Conservation (phyloP, 2,888 invertebrate species). For the Lepeophtheirus nordmannii region DNA sequence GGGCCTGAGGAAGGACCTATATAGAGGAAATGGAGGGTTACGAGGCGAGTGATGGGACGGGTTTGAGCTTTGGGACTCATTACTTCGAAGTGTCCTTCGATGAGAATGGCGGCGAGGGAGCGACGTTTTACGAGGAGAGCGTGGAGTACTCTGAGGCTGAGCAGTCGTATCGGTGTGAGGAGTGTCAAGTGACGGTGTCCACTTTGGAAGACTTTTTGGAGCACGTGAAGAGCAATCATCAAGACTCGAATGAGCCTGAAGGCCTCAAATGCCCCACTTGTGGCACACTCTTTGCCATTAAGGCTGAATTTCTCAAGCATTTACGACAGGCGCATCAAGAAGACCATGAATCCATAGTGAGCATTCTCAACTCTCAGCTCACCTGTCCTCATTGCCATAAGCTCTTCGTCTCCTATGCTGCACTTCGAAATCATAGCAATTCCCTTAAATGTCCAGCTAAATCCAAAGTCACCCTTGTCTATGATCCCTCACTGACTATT, state of each 20-base stretch:
- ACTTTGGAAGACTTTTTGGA: neutral
- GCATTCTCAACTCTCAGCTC: neutral
- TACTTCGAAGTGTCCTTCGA: conserved; percentile 1
- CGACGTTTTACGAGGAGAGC: neutral
- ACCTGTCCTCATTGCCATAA: conserved; percentile 11
- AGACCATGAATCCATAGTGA: neutral
- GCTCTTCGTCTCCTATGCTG: neutral
- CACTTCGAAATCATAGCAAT: conserved; percentile 5
- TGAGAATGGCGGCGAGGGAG: neutral
- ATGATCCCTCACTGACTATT: neutral
- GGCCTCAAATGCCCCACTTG: conserved; percentile 2
- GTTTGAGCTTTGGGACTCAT: neutral
- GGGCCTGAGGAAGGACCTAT: no score
- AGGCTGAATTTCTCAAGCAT: conserved; percentile 1
- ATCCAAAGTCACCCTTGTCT: conserved; percentile 4
- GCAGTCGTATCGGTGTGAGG: neutral
- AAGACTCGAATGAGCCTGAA: neutral
- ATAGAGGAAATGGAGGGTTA: neutral
- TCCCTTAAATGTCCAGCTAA: neutral
- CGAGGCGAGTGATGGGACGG: neutral
- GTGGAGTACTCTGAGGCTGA: conserved; percentile 1
- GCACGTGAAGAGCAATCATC: neutral
- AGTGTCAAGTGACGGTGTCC: conserved; percentile 1
- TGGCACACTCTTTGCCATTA: neutral
- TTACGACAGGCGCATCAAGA: neutral